These are phyloP conservation scores for Trididemnum miniatum DNA, from an alignment of 23 tunicate species.

Conservation along the genomic window DNA sequence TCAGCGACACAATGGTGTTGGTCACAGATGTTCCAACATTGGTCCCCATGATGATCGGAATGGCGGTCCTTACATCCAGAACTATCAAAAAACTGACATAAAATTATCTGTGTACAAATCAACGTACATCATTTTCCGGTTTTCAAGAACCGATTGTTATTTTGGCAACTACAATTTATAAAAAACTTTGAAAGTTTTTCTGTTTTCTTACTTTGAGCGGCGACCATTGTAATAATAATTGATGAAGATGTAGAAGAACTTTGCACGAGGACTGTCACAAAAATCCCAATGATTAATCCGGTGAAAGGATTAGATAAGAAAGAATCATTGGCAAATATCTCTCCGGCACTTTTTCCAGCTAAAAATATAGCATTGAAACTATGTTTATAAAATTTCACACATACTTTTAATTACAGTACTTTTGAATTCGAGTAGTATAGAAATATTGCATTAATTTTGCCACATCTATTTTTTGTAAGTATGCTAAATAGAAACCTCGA, in stretches of 20 bases:
- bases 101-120: background rate
- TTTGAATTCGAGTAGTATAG: too few relatives aligned
- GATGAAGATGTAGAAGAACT: slow-evolving; percentile 96
- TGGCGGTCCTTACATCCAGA: slow-evolving; percentile 54
- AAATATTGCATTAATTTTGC: too few relatives aligned
- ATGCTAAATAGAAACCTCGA: too few relatives aligned
- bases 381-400: too few relatives aligned
- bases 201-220: slow-evolving; percentile 70
- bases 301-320: slow-evolving; percentile 73
- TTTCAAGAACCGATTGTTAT: too few relatives aligned
- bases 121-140: background rate
- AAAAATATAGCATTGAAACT: too few relatives aligned
- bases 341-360: slow-evolving; percentile 92
- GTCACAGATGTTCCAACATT: slow-evolving; percentile 93
- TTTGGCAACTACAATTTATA: too few relatives aligned
- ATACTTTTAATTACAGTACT: too few relatives aligned
- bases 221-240: slow-evolving; percentile 87
- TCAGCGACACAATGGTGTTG: slow-evolving; percentile 73
- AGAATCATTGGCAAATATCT: slow-evolving; percentile 64
- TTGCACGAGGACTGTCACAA: slow-evolving; percentile 91
- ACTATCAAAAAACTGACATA: slow-evolving; percentile 28
- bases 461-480: too few relatives aligned
- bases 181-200: too few relatives aligned
- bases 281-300: slow-evolving; percentile 87
- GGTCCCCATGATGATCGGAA: slow-evolving; percentile 86